These are phyloP conservation scores for Apotomis turbidana DNA, from an alignment of 2,888 invertebrate species.

Conservation along the genomic window DNA sequence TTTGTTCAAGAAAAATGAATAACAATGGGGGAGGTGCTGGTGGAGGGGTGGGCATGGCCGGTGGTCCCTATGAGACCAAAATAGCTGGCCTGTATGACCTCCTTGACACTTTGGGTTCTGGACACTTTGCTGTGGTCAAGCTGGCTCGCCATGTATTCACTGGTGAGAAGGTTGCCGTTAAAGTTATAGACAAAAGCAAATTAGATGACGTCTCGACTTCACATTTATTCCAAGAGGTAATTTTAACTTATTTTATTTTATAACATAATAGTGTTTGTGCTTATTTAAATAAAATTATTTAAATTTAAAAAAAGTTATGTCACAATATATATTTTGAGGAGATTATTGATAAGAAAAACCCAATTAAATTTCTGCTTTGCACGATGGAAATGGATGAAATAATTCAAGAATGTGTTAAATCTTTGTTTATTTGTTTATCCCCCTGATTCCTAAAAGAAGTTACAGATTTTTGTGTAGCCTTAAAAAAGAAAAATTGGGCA, in stretches of 20 bases:
- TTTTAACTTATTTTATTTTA: slow-evolving; percentile 26
- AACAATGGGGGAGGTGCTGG: slow-evolving; percentile 67
- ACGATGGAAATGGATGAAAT: too few species aligned
- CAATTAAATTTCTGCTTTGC: too few species aligned
- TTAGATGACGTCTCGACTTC: slow-evolving; percentile 97
- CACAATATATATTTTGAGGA: too few species aligned
- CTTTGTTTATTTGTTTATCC: too few species aligned
- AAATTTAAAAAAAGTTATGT: too few species aligned
- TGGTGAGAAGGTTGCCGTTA: slow-evolving; percentile 98
- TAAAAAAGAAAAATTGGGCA: too few species aligned
- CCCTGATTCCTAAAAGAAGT: too few species aligned
- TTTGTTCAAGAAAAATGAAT: slow-evolving; percentile 60
- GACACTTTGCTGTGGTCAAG: slow-evolving; percentile 99
- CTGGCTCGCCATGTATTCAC: slow-evolving; percentile 99
- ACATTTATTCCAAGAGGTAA: slow-evolving; percentile 98
- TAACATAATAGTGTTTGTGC: not conserved
- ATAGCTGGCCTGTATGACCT: slow-evolving; percentile 99
- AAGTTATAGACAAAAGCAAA: slow-evolving; percentile 99
- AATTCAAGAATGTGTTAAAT: too few species aligned
- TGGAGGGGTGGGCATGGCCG: slow-evolving; percentile 60
- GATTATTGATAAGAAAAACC: too few species aligned
- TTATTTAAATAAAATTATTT: too few species aligned
- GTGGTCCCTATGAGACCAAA: slow-evolving; percentile 90
- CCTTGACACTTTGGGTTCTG: slow-evolving; percentile 98
- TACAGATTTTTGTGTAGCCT: too few species aligned